Percentiles rank a stretch among this genome's conserved stretches.
These are phyloP conservation scores for Lutjanus erythropterus DNA, from an alignment of 2,113 vertebrate genomes.

Conservation along the genomic window DNA sequence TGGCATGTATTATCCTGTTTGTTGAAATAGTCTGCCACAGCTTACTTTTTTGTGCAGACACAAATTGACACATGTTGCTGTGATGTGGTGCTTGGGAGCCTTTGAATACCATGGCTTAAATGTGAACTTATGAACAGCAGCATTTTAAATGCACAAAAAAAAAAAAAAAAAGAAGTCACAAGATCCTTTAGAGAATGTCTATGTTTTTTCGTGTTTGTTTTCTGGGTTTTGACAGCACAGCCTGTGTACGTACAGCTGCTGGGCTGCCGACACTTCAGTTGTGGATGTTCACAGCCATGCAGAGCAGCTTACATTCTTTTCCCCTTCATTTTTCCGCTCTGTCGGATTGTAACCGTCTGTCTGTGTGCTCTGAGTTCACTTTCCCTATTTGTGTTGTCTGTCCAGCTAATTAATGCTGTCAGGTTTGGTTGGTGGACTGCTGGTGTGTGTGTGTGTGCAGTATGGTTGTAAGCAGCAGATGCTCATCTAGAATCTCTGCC, in stretches of 20 bases:
- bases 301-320: not conserved
- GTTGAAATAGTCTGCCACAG: not conserved
- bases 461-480: conserved; percentile 77
- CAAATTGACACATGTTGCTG: conserved; percentile 2
- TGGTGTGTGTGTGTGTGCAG: conserved; percentile 31
- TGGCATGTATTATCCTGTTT: not conserved
- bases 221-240: conserved; percentile 2
- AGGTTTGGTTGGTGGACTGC: conserved; percentile 45
- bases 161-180: not conserved
- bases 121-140: not conserved
- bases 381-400: conserved; percentile 30
- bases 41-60: not conserved
- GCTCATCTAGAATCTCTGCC: conserved; percentile 72
- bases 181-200: not conserved
- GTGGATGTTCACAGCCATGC: not conserved
- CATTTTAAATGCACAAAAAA: not conserved
- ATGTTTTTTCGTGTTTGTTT: not conserved
- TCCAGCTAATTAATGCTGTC: conserved; percentile 61
- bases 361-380: not conserved
- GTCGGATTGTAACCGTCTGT: not conserved
- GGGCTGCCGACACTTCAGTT: not conserved
- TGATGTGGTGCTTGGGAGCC: not conserved
- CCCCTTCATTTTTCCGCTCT: not conserved
- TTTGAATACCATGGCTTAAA: not conserved
- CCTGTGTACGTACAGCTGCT: not conserved